A percentile compares a stretch with the other conserved stretches of the same genome.
phyloP scores from a whole-genome alignment of 2,888 invertebrate genomes.

The Platypus cylindrus region DNA sequence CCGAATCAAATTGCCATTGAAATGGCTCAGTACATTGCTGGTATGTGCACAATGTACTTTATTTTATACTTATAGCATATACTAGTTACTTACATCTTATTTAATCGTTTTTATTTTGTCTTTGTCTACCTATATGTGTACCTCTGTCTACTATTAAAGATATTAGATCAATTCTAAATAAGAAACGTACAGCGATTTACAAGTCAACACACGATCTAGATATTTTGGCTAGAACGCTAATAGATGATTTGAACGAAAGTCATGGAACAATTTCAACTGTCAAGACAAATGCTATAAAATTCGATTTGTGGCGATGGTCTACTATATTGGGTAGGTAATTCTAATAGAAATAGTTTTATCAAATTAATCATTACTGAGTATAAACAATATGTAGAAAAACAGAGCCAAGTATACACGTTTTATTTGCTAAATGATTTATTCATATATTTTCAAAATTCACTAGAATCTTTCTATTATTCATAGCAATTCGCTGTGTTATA shows the following conservation, averaged over 20 bases:
- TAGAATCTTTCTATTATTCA: no score
- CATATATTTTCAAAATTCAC: no score
- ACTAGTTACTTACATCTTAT: background rate
- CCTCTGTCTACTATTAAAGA: constrained; percentile 33
- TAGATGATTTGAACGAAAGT: constrained; percentile 18
- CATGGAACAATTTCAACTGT: constrained; percentile 31
- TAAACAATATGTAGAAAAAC: no score
- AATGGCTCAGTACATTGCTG: constrained; percentile 45
- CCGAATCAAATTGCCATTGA: constrained; percentile 46
- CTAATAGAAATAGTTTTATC: no score
- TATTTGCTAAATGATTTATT: no score
- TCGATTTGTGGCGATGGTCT: constrained; percentile 54
- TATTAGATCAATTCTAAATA: constrained; percentile 45
- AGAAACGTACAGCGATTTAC: constrained; percentile 43
- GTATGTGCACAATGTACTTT: constrained; percentile 30
- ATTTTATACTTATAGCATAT: background rate
- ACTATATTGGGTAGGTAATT: constrained; percentile 43
- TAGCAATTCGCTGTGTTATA: no score
- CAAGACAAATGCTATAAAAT: constrained; percentile 39
- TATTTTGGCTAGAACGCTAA: constrained; percentile 42
- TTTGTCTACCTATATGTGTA: background rate
- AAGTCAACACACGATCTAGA: constrained; percentile 45
- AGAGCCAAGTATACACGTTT: no score
- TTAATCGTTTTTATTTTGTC: background rate
- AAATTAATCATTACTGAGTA: no score